These are phyloP conservation scores for Pelodiscus sinensis DNA, from an alignment of 2,113 vertebrate species.

Conservation along the genomic window DNA sequence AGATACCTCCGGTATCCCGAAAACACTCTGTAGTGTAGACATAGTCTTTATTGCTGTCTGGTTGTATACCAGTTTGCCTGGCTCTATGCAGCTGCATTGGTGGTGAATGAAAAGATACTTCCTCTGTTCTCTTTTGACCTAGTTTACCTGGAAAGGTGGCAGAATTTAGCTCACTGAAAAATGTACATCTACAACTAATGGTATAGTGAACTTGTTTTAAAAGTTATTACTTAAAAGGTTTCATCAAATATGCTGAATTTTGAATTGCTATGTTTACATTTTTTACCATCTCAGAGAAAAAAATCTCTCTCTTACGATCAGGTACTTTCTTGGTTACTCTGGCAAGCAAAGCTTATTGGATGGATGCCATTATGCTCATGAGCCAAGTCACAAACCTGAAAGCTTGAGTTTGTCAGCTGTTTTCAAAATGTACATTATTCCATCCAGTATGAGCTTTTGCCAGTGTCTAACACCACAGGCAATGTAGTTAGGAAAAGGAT, in stretches of 20 bases:
- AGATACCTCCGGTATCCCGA: too few species aligned
- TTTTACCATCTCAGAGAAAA: background rate
- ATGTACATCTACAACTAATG: background rate
- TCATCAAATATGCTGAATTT: background rate
- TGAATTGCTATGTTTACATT: background rate
- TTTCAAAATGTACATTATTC: background rate
- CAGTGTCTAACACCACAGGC: background rate
- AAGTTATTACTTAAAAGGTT: background rate
- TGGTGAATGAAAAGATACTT: accelerated
- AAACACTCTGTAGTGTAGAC: too few species aligned
- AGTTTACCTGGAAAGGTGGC: background rate
- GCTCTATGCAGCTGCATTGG: background rate
- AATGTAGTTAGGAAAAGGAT: background rate
- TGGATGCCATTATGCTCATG: accelerated
- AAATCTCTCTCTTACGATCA: background rate
- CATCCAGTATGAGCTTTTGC: background rate
- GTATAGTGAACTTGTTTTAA: background rate
- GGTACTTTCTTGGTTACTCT: background rate
- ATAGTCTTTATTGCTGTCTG: background rate
- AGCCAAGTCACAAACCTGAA: background rate
- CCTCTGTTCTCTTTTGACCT: background rate
- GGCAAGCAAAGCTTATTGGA: background rate
- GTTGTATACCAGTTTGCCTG: background rate
- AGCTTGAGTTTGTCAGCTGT: background rate
- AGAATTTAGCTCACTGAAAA: background rate